phyloP scores from a whole-genome alignment of 2,888 invertebrate genomes.

The Podotricha telesiphe region DNA sequence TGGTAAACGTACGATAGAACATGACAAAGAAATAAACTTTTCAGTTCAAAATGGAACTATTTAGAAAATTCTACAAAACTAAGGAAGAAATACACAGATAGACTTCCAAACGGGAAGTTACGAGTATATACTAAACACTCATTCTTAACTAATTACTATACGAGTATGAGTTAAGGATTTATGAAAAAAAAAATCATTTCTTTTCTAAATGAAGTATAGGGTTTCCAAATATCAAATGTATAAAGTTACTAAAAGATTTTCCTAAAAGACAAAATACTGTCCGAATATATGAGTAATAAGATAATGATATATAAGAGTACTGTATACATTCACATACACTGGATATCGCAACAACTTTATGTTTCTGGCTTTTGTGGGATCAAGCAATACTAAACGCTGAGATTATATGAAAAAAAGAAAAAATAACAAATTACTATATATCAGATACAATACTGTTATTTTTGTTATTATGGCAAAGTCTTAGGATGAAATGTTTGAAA shows the following conservation, averaged over 20 bases:
- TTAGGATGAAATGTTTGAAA: not conserved
- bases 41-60: slow-evolving; percentile 5
- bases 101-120: slow-evolving; percentile 1
- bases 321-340: slow-evolving; percentile 21
- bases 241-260: slow-evolving; percentile 35
- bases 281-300: too few relatives aligned
- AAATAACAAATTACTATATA: not conserved
- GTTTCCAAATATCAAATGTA: slow-evolving; percentile 27
- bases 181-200: not conserved
- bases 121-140: not conserved
- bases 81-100: not conserved
- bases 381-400: not conserved
- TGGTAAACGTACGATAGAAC: slow-evolving; percentile 43
- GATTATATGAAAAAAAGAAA: not conserved
- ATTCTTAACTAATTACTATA: slow-evolving; percentile 23
- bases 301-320: slow-evolving; percentile 24
- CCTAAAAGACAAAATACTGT: slow-evolving; percentile 19
- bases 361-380: not conserved
- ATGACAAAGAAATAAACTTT: not conserved
- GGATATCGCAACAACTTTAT: slow-evolving; percentile 38
- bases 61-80: not conserved
- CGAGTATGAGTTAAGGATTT: not conserved
- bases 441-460: not conserved
- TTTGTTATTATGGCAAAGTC: not conserved
- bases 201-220: slow-evolving; percentile 24